Conservation (phyloP, 2,888 invertebrate genomes). For the Epirrhoe alternata region DNA sequence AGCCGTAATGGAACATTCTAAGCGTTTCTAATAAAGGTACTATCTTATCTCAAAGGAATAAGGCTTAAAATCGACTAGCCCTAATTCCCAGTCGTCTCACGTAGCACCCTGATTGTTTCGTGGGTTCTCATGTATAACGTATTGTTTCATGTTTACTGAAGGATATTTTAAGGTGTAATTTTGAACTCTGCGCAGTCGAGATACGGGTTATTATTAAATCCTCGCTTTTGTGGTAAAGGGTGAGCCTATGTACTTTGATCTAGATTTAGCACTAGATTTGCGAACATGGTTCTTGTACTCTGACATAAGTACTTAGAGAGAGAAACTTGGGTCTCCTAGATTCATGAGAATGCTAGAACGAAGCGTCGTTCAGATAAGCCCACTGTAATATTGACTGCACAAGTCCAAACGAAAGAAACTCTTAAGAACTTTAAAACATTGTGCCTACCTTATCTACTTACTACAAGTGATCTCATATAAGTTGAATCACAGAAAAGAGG, state of each 20-base stretch:
- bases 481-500: too few relatives aligned
- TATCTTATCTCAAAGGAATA: conserved; percentile 10
- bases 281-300: neutral
- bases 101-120: conserved; percentile 62
- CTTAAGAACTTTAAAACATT: too few relatives aligned
- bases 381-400: too few relatives aligned
- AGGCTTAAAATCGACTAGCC: conserved; percentile 8
- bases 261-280: conserved; percentile 9
- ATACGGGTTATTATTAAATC: conserved; percentile 7
- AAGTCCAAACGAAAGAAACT: too few relatives aligned
- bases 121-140: conserved; percentile 56
- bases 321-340: too few relatives aligned
- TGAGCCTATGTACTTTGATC: neutral
- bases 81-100: conserved; percentile 48
- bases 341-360: too few relatives aligned
- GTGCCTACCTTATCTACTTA: too few relatives aligned
- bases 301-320: neutral
- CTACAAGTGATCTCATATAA: too few relatives aligned
- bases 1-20: neutral
- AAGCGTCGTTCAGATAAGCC: too few relatives aligned
- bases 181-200: conserved; percentile 14
- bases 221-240: neutral
- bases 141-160: conserved; percentile 55
- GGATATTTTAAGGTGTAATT: conserved; percentile 21
- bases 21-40: neutral